Evolutionary conservation across 2,113 vertebrate species (phyloP).

Genomic region (Heterotis niloticus): DNA sequence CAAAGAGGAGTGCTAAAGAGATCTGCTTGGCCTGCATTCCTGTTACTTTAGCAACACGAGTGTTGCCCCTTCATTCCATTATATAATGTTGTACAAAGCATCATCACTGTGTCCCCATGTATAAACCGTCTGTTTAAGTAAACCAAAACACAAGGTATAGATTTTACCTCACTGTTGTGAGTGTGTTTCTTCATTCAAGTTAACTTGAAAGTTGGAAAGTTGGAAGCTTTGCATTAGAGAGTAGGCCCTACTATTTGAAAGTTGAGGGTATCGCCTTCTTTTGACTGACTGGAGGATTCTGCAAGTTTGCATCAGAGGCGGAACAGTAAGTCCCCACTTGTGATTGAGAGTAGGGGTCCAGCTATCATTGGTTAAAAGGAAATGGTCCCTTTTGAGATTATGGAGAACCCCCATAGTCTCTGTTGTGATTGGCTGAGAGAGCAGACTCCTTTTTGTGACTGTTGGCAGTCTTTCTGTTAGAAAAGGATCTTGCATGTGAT

Average conservation of each 20-base stretch:
- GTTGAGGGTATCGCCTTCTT: no score
- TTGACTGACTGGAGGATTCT: neutral
- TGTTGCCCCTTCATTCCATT: slow-evolving; percentile 11
- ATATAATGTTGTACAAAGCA: slow-evolving; percentile 27
- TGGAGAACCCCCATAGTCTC: no score
- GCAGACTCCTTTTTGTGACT: no score
- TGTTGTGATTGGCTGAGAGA: no score
- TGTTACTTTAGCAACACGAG: neutral
- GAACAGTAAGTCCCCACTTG: neutral
- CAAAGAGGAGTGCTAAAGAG: neutral
- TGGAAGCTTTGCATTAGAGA: no score
- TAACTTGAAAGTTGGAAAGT: neutral
- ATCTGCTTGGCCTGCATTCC: slow-evolving; percentile 13
- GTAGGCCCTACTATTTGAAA: neutral
- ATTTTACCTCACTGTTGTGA: slow-evolving; percentile 4
- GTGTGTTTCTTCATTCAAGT: neutral
- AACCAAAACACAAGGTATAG: neutral
- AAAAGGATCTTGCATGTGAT: no score
- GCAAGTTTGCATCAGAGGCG: neutral
- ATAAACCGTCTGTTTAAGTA: neutral
- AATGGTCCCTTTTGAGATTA: neutral
- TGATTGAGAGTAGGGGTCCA: neutral
- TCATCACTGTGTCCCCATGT: neutral
- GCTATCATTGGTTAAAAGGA: neutral
- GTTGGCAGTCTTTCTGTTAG: no score